phyloP scores from a whole-genome alignment of 2,113 vertebrate genomes.

The Gorsachius goisagi region DNA sequence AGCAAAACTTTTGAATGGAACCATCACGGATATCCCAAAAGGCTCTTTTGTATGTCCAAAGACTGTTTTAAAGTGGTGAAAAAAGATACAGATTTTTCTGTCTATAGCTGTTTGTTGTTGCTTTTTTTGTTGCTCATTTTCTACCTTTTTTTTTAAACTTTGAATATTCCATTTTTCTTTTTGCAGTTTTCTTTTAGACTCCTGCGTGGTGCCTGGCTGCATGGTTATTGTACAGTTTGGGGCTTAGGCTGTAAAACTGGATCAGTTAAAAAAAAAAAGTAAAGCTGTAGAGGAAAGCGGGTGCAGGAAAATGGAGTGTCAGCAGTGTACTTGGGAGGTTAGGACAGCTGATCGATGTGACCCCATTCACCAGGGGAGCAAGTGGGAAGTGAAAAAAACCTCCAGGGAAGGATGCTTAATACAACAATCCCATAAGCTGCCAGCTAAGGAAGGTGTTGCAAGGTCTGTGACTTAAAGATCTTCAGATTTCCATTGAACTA shows the following conservation, averaged over 20 bases:
- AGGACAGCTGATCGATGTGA: background rate
- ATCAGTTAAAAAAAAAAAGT: background rate
- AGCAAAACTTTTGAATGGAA: background rate
- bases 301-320: background rate
- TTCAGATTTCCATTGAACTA: background rate
- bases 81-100: background rate
- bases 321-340: background rate
- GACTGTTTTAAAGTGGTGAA: background rate
- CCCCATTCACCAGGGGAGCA: accelerated
- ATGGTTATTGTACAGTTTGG: background rate
- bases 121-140: background rate
- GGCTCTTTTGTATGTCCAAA: background rate
- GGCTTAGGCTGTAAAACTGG: background rate
- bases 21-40: background rate
- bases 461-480: background rate
- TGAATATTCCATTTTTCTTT: background rate
- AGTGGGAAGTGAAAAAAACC: background rate
- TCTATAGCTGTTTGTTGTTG: background rate
- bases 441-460: background rate
- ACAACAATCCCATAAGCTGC: background rate
- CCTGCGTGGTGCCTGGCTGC: background rate
- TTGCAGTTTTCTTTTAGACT: background rate
- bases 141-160: background rate
- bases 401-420: background rate
- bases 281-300: background rate